Evolutionary conservation across 2,797 vertebrate genomes (phyloP), one percentile per base, ranked within the genome.

Genomic region (Tolypeutes matacus): DNA sequence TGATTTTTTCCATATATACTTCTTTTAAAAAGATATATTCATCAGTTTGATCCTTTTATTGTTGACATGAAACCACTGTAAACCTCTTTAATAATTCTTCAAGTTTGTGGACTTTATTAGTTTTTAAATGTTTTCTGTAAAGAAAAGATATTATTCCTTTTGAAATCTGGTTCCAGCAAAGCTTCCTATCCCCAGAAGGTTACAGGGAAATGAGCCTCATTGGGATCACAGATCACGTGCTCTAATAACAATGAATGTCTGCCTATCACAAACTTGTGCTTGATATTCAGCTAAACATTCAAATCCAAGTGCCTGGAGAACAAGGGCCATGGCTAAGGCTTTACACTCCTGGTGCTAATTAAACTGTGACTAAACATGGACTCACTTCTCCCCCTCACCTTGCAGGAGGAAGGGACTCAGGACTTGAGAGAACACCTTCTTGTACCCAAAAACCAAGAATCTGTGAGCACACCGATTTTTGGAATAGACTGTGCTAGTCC

Each of bases 171-270:
- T 69, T 13, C 64, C 46, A 67, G 87, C 18, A 60, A 64, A 10
- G 18, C n/a, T 18, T 34, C 60, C 15, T 12, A 58, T 62, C 34
- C 29, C 29, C 12, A 46, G 73, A 69, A 36, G 88, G 6, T 9
- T 17, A 7, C 15, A 36, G 23, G 18, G 64, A 86, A 39, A 20
- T 0, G 8, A 85, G 64, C 3, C 42, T 25, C 20, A 36, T 21
- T 4, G 3, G 4, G 65, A 64, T 27, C 6, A 13, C 3, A 4
- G 39, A 31, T 7, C n/a, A 1, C 20, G 12, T 5, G 11, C 42
- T 46, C 36, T 5, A 3, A 1, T 23, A 67, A 34, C 21, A 13
- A 0, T 2, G 1, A 49, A 34, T 23, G 9, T 46, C 87, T n/a
- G 29, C 20, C n/a, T 23, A 2, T 64, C 70, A 4, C 4, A 4